A percentile compares a stretch with the other conserved stretches of the same genome.
phyloP scores from a whole-genome alignment of 2,113 vertebrate genomes.

The Thryonomys swinderianus region DNA sequence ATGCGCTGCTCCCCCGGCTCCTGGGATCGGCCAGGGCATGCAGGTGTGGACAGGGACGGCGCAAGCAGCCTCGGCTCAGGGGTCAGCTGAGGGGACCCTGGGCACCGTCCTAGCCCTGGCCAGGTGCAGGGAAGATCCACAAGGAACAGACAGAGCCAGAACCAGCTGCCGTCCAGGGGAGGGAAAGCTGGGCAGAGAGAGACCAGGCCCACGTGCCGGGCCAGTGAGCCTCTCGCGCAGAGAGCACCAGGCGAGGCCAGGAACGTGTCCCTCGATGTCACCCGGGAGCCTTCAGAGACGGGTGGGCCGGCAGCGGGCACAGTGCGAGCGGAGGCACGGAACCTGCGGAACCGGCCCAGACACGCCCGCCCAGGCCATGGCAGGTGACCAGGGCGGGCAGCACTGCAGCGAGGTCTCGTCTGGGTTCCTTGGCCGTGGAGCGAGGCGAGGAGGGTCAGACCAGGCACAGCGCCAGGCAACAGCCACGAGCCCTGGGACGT shows the following conservation, averaged over 20 bases:
- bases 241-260: not conserved
- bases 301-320: not conserved
- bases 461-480: too few species aligned
- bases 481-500: rapidly evolving
- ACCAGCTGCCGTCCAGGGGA: rapidly evolving
- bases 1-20: rapidly evolving
- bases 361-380: too few species aligned
- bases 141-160: rapidly evolving
- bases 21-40: rapidly evolving
- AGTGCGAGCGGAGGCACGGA: not conserved
- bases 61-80: not conserved
- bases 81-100: not conserved
- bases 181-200: not conserved
- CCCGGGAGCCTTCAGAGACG: too few species aligned
- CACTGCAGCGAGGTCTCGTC: too few species aligned
- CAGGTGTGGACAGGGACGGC: not conserved
- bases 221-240: rapidly evolving
- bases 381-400: not conserved
- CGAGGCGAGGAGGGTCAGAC: not conserved
- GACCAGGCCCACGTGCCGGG: rapidly evolving
- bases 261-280: not conserved
- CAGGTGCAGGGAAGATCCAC: too few species aligned
- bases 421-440: not conserved
- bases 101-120: not conserved
- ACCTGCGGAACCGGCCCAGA: not conserved